Evolutionary conservation across 2,888 invertebrate genomes (phyloP).

Genomic region (Amiota mariae): DNA sequence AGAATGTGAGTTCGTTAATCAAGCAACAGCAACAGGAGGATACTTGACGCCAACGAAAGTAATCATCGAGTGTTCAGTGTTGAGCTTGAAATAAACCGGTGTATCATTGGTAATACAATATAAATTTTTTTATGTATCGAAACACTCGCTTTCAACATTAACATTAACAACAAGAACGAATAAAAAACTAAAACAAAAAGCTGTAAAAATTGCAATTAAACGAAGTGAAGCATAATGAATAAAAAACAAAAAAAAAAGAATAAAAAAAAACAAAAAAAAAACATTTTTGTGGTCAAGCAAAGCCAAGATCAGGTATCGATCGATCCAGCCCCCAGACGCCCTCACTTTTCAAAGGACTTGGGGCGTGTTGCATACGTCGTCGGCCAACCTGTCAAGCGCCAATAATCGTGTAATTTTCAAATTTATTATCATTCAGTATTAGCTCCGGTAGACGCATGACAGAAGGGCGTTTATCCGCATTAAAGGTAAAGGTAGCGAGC

Average conservation of each 20-base stretch:
- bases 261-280: too few relatives aligned
- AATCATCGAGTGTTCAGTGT: background rate
- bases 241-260: too few relatives aligned
- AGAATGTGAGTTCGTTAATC: too few relatives aligned
- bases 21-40: constrained; percentile 12
- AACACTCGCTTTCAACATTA: too few relatives aligned
- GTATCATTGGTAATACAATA: too few relatives aligned
- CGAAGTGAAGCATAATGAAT: background rate
- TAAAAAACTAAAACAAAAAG: too few relatives aligned
- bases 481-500: constrained; percentile 1
- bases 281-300: background rate
- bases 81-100: too few relatives aligned
- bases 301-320: background rate
- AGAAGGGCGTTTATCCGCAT: constrained; percentile 29
- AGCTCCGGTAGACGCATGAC: constrained; percentile 47
- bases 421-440: constrained; percentile 63
- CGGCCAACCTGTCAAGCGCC: constrained; percentile 57
- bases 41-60: constrained; percentile 22
- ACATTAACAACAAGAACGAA: too few relatives aligned
- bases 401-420: constrained; percentile 60
- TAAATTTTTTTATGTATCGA: too few relatives aligned
- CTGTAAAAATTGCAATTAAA: constrained; percentile 17
- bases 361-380: constrained; percentile 53
- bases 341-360: constrained; percentile 62
- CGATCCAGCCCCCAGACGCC: constrained; percentile 32